A percentile compares a stretch with the other conserved stretches of the same genome.
Evolutionary conservation across 2,797 vertebrate genomes (phyloP).

Genomic region (Tenualosa thibaudeaui): DNA sequence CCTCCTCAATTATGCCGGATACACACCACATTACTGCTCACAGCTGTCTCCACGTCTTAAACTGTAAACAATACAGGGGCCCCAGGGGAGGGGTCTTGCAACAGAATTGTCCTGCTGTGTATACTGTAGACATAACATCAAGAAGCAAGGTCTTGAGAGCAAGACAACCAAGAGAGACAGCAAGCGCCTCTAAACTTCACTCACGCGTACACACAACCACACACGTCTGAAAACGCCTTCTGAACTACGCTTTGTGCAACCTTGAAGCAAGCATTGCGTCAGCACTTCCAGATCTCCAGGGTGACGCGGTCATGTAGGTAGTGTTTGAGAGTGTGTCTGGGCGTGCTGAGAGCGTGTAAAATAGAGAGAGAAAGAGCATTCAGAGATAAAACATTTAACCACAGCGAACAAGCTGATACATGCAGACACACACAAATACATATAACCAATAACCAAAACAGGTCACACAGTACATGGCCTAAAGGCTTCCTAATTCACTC

Average conservation of each 20-base stretch:
- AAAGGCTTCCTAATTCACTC: not conserved
- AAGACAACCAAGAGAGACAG: not conserved
- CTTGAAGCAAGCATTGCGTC: constrained; percentile 4
- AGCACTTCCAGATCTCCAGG: not conserved
- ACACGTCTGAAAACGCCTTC: not conserved
- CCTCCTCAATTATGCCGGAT: not conserved
- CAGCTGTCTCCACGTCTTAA: not conserved
- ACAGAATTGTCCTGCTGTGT: not conserved
- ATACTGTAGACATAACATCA: not conserved
- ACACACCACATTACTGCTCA: not conserved
- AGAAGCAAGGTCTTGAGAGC: too few relatives aligned
- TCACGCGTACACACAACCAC: not conserved
- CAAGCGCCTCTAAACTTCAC: not conserved
- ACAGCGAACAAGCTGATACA: constrained; percentile 15
- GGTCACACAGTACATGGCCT: not conserved
- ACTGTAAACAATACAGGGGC: not conserved
- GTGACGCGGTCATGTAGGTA: not conserved
- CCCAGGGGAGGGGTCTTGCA: not conserved
- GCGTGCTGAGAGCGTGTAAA: not conserved
- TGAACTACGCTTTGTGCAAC: not conserved
- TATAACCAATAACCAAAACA: not conserved
- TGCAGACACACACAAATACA: not conserved
- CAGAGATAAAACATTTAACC: not conserved
- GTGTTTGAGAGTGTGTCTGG: constrained; percentile 3
- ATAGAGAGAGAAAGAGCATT: not conserved